Base-by-base conservation (phyloP, 2,797 vertebrate genomes). In the Periparus ater region DNA sequence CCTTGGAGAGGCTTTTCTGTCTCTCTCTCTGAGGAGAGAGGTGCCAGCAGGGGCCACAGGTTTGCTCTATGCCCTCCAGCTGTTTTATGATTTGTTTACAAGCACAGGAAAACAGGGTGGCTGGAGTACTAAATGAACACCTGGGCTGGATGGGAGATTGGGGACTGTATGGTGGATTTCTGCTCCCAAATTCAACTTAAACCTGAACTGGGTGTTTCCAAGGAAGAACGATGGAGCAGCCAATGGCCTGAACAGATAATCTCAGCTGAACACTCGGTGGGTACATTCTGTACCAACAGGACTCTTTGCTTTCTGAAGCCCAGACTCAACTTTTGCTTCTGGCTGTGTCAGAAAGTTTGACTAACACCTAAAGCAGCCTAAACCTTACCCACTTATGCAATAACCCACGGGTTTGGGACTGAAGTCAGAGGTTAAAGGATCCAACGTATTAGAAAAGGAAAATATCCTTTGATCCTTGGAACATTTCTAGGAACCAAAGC, bases 401-500 rank as follows among this genome's bases (percentile, higher is more conserved):
- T 10, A 38, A 34, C 3, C 14, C 22, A 45, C 0, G 0, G 21
- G 50, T 72, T 57, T 72, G 47, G 78, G 30, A 58, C 5, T 58
- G 36, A 47, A 40, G 40, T 29, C 75, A 74, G 36, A 77, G 20
- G 29, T 4, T 65, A 58, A 91, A 26, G 26, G 30, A 92, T 22
- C 17, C 45, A 61, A 13, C 4, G 3, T 23, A 5, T 73, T 21
- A 65, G 25, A 74, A 86, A 66, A 75, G 11, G 11, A 63, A 91
- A 91, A 66, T 10, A 57, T 3, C 19, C 16, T 79, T 61, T 54
- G 20, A 60, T 82, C 29, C 32, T 26, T 18, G 2, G 60, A 75
- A n/a, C 57, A 45, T 30, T 76, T 85, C 66, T 88, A 58, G 0
- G 4, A 67, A 73, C 17, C 53, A 40, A 72, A 68, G 18, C 17